These are phyloP conservation scores for Astyanax mexicanus DNA, from an alignment of 2,797 vertebrate genomes.

Conservation along the genomic window DNA sequence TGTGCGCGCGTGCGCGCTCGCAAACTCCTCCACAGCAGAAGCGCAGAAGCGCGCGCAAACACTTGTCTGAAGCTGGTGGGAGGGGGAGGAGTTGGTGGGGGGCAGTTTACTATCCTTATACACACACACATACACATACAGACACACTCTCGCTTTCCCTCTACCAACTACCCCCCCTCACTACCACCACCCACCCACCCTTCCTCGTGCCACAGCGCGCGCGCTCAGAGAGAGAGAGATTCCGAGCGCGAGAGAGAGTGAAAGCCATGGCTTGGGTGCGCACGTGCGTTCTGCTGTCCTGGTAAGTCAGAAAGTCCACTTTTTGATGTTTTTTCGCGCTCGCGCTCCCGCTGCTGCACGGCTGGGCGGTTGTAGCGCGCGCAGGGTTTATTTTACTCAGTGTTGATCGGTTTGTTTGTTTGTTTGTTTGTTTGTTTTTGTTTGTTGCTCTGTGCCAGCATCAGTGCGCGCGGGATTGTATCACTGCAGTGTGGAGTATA, in stretches of 20 bases:
- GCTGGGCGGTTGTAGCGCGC: no score
- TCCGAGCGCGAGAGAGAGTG: constrained; percentile 44
- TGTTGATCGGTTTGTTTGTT: neutral
- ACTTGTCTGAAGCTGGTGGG: neutral
- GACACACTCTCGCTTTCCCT: no score
- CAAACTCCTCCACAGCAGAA: neutral
- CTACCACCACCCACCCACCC: neutral
- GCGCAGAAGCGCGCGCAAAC: neutral
- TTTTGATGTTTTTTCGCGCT: constrained; percentile 44
- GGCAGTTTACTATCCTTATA: neutral
- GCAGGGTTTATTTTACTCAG: no score
- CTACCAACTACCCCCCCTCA: neutral
- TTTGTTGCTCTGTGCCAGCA: neutral
- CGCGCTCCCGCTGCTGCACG: no score
- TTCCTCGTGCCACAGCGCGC: neutral
- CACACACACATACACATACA: neutral
- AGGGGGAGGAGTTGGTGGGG: no score
- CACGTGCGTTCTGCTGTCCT: constrained; percentile 82
- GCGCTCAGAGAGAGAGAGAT: neutral
- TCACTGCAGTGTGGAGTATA: no score
- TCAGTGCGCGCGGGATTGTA: no score
- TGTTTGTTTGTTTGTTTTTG: neutral
- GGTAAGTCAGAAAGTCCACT: constrained; percentile 80
- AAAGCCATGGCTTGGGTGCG: constrained; percentile 85
- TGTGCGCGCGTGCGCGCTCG: neutral